Evolutionary conservation across 2,888 invertebrate species (phyloP).

Genomic region (Callyntrura sp.): DNA sequence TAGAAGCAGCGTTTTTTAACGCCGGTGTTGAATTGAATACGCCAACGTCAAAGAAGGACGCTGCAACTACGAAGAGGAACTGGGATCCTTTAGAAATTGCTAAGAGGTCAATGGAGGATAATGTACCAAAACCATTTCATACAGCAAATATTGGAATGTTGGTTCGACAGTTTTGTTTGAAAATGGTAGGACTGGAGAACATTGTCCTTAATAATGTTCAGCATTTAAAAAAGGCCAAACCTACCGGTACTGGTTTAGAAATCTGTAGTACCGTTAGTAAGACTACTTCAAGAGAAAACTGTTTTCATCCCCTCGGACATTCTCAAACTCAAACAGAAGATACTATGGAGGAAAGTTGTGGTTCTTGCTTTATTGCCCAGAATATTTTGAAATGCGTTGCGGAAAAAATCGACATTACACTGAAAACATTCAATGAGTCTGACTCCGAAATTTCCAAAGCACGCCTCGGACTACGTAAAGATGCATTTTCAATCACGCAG

Average conservation of each 20-base stretch:
- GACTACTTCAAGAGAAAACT: constrained; percentile 14
- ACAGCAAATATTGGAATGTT: constrained; percentile 72
- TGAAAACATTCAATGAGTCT: constrained; percentile 48
- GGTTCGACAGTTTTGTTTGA: constrained; percentile 62
- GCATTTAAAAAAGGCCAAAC: constrained; percentile 24
- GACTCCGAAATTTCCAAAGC: constrained; percentile 60
- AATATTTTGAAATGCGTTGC: constrained; percentile 72
- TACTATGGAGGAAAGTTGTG: constrained; percentile 56
- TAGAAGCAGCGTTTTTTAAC: constrained; percentile 58
- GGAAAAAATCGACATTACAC: constrained; percentile 49
- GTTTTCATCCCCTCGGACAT: constrained; percentile 42
- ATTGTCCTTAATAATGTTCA: constrained; percentile 65
- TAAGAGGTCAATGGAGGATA: constrained; percentile 60
- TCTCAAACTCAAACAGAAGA: constrained; percentile 66
- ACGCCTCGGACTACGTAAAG: constrained; percentile 51
- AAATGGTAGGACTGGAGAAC: constrained; percentile 70
- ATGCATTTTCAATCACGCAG: constrained; percentile 68
- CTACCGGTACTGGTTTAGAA: not conserved
- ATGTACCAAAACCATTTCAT: constrained; percentile 65
- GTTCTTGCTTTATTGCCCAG: constrained; percentile 69
- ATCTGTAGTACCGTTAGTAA: not conserved
- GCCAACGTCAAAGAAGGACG: not conserved
- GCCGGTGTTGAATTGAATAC: constrained; percentile 34
- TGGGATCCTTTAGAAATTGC: constrained; percentile 73
- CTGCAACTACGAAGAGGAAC: not conserved